These are phyloP conservation scores for Oreohelix idahoensis DNA, from an alignment of 1,140 invertebrate genomes.

Conservation along the genomic window DNA sequence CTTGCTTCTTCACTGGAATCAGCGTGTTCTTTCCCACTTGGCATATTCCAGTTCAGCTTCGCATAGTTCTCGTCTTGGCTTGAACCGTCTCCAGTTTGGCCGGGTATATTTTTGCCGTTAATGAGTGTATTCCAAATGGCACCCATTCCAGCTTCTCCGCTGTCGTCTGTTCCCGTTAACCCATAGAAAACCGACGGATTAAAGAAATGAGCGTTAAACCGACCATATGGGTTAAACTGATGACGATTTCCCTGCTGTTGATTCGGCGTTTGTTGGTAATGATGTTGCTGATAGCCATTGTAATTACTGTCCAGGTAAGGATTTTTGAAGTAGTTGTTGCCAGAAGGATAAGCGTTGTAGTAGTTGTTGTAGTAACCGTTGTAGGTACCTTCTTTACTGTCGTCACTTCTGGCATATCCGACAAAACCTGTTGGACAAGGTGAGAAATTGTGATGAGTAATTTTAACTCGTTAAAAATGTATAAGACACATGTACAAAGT, in stretches of 20 bases:
- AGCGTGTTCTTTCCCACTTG: neutral
- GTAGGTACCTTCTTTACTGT: neutral
- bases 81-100: neutral
- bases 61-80: neutral
- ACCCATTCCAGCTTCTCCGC: neutral
- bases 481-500: too few species aligned
- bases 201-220: neutral
- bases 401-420: neutral
- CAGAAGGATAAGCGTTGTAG: too few species aligned
- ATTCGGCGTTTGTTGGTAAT: neutral
- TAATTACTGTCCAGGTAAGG: neutral
- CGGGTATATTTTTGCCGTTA: neutral
- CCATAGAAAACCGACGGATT: neutral
- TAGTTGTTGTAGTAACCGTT: neutral
- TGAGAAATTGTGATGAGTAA: too few species aligned
- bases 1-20: neutral
- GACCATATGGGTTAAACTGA: neutral
- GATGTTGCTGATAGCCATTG: neutral
- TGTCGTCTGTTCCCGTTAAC: neutral
- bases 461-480: too few species aligned
- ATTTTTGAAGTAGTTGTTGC: neutral
- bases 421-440: neutral
- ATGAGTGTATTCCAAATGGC: neutral
- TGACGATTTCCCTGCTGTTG: too few species aligned
- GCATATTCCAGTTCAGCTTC: neutral